Evolutionary conservation across 2,113 vertebrate species (phyloP).

Genomic region (Hippocampus guttulatus): DNA sequence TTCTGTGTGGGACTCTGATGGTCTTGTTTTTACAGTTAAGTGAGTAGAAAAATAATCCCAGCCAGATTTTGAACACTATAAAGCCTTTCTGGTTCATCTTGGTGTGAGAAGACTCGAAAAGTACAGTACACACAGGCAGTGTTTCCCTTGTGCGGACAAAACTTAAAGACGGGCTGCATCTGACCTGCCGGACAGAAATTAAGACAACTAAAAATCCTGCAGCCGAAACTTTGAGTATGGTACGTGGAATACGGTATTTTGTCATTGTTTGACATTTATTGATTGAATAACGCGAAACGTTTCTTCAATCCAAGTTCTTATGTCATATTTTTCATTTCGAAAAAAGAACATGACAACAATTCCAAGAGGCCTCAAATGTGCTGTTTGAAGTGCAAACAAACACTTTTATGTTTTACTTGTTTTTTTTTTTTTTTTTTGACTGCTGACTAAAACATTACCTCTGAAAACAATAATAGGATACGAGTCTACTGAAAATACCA

Average conservation of each 20-base stretch:
- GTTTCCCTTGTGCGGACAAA: slow-evolving; percentile 38
- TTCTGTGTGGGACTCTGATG: slow-evolving; percentile 26
- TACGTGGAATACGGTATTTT: neutral
- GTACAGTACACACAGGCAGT: slow-evolving; percentile 38
- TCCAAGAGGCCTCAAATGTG: neutral
- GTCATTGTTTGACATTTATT: neutral
- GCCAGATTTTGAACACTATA: neutral
- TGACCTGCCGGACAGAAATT: neutral
- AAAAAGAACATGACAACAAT: neutral
- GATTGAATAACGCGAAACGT: neutral
- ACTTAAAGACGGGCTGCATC: slow-evolving; percentile 23
- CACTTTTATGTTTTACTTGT: neutral
- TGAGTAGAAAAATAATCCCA: slow-evolving; percentile 25
- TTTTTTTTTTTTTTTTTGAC: neutral
- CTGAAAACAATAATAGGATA: neutral
- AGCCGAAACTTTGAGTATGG: neutral
- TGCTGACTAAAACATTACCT: neutral
- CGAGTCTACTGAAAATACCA: neutral
- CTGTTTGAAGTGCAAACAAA: neutral
- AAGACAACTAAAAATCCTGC: neutral
- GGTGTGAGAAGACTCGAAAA: neutral
- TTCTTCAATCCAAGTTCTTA: slow-evolving; percentile 4
- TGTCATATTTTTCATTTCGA: slow-evolving; percentile 11
- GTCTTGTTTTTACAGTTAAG: slow-evolving; percentile 22
- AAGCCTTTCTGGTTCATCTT: slow-evolving; percentile 34